Percentiles rank a stretch among this genome's conserved stretches.
These are phyloP conservation scores for Trididemnum miniatum DNA, from an alignment of 23 tunicate species.

Conservation along the genomic window DNA sequence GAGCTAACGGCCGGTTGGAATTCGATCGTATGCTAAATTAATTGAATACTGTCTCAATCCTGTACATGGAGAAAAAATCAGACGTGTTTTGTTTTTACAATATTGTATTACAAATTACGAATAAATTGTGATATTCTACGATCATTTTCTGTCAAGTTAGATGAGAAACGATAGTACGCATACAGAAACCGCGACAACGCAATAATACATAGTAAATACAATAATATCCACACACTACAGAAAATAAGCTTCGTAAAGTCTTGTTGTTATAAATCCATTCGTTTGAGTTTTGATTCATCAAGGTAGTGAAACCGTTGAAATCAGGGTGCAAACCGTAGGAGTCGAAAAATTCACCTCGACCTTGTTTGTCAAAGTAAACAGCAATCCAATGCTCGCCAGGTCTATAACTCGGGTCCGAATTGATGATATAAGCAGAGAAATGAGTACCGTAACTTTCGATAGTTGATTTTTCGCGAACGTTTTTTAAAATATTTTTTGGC, in stretches of 20 bases:
- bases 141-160: neutral
- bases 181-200: neutral
- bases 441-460: neutral
- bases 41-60: neutral
- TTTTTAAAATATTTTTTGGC: neutral
- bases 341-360: too few species aligned
- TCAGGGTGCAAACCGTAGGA: too few species aligned
- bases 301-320: too few species aligned
- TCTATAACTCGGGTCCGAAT: slow-evolving; percentile 6
- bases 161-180: neutral
- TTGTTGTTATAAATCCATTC: too few species aligned
- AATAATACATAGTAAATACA: neutral
- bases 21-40: too few species aligned
- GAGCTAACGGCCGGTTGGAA: too few species aligned
- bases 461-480: neutral
- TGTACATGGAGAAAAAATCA: neutral
- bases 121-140: too few species aligned
- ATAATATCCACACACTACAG: neutral
- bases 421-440: slow-evolving; percentile 14
- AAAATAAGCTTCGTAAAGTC: neutral
- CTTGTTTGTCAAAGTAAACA: neutral
- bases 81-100: neutral
- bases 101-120: too few species aligned
- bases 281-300: too few species aligned
- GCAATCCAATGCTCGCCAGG: slow-evolving; percentile 22